Evolutionary conservation across 2,113 vertebrate genomes (phyloP).

Genomic region (Trinectes maculatus): DNA sequence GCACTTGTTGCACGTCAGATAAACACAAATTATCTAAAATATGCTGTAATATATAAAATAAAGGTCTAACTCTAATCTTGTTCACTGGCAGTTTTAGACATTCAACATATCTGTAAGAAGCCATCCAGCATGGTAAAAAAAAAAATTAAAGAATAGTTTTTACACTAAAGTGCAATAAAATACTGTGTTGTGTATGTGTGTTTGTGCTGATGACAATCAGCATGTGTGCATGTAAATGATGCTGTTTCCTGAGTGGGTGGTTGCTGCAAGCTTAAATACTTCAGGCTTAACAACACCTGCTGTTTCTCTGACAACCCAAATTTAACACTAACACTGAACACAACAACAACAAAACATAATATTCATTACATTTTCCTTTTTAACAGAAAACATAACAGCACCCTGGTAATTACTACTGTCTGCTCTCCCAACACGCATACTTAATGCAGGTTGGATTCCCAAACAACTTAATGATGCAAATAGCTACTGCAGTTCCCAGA

Average conservation of each 20-base stretch:
- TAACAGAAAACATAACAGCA: slow-evolving; percentile 9
- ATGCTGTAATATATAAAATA: no score
- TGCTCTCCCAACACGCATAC: slow-evolving; percentile 3
- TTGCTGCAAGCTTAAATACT: slow-evolving; percentile 14
- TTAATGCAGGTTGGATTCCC: neutral
- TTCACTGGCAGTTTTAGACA: no score
- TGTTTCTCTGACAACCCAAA: slow-evolving; percentile 30
- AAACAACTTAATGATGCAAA: slow-evolving; percentile 23
- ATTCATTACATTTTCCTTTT: slow-evolving; percentile 1
- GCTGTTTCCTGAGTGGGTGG: slow-evolving; percentile 20
- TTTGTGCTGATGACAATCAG: slow-evolving; percentile 8
- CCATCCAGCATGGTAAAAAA: no score
- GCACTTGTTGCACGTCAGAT: no score
- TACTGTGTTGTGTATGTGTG: neutral
- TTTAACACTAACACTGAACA: neutral
- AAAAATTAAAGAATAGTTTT: neutral
- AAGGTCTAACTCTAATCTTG: no score
- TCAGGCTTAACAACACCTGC: slow-evolving; percentile 28
- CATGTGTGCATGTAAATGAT: slow-evolving; percentile 11
- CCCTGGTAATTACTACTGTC: slow-evolving; percentile 2
- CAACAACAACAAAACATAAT: slow-evolving; percentile 18
- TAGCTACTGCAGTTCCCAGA: neutral
- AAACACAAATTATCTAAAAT: no score
- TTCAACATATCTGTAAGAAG: no score
- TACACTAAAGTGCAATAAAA: neutral